phyloP scores from a whole-genome alignment of 2,113 vertebrate genomes.

The Pelmatolapia mariae region DNA sequence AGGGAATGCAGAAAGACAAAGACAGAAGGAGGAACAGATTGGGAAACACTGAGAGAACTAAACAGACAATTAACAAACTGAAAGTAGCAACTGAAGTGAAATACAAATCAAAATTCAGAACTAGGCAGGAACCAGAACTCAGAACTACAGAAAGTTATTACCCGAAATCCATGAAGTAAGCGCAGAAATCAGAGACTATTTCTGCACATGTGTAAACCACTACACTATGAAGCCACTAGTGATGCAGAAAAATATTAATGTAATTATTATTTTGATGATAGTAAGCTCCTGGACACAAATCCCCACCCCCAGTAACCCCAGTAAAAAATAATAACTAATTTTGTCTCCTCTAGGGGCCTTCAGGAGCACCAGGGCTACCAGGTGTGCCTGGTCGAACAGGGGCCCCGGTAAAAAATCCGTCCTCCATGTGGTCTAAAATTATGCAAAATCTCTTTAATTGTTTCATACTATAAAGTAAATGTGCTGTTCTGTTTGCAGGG shows the following conservation, averaged over 20 bases:
- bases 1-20: neutral
- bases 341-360: conserved; percentile 71
- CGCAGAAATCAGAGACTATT: neutral
- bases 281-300: too few species aligned
- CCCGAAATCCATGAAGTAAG: neutral
- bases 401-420: conserved; percentile 71
- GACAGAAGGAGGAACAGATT: neutral
- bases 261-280: neutral
- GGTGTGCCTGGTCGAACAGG: conserved; percentile 81
- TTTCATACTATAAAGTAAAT: neutral
- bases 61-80: neutral
- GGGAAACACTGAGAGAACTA: neutral
- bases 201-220: neutral
- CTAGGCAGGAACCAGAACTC: neutral
- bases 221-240: neutral
- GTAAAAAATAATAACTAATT: neutral
- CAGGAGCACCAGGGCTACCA: conserved; percentile 83
- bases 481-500: conserved; percentile 75
- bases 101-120: neutral
- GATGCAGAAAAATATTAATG: neutral
- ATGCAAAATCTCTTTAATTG: neutral
- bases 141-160: neutral
- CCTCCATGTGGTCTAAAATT: neutral
- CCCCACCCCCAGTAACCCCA: too few species aligned
- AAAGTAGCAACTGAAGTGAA: neutral